A percentile compares a stretch with the other conserved stretches of the same genome.
Evolutionary conservation across 1,140 invertebrate genomes (phyloP).

Genomic region (Drosophila novamexicana): DNA sequence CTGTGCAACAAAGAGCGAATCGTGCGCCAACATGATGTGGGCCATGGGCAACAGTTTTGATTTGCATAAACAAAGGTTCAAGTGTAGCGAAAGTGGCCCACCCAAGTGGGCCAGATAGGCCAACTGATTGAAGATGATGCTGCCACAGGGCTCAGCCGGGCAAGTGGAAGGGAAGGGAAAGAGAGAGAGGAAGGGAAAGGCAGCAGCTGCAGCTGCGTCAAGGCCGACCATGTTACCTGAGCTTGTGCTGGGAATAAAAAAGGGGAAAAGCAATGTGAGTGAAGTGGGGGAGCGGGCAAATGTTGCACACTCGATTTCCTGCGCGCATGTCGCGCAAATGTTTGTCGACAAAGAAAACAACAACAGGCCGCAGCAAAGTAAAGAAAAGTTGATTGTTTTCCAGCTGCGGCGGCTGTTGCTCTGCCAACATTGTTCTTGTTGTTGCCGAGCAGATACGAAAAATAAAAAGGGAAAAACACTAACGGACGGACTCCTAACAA

Average conservation of each 20-base stretch:
- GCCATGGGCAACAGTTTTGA: slow-evolving; percentile 80
- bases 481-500: slow-evolving; percentile 17
- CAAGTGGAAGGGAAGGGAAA: too few species aligned
- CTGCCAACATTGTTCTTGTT: slow-evolving; percentile 8
- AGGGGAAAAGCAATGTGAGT: slow-evolving; percentile 1
- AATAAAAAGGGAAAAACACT: slow-evolving; percentile 6
- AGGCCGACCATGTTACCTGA: slow-evolving; percentile 65
- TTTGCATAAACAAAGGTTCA: slow-evolving; percentile 82
- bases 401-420: slow-evolving; percentile 29
- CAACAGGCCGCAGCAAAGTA: slow-evolving; percentile 26
- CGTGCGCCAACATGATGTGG: slow-evolving; percentile 39
- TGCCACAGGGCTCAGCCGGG: slow-evolving; percentile 12
- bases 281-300: slow-evolving; percentile 31
- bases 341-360: slow-evolving; percentile 62
- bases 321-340: slow-evolving; percentile 73
- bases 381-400: slow-evolving; percentile 73
- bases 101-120: slow-evolving; percentile 58
- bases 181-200: slow-evolving; percentile 7
- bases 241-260: slow-evolving; percentile 18
- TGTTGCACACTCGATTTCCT: slow-evolving; percentile 81
- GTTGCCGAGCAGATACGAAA: slow-evolving; percentile 23
- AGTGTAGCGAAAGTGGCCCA: slow-evolving; percentile 73
- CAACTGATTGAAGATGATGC: slow-evolving; percentile 73
- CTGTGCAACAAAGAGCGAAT: slow-evolving; percentile 18
- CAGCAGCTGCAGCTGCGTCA: slow-evolving; percentile 38